These are phyloP conservation scores for Sebastes cheni DNA, from an alignment of 2,797 vertebrate genomes.

Conservation along the genomic window DNA sequence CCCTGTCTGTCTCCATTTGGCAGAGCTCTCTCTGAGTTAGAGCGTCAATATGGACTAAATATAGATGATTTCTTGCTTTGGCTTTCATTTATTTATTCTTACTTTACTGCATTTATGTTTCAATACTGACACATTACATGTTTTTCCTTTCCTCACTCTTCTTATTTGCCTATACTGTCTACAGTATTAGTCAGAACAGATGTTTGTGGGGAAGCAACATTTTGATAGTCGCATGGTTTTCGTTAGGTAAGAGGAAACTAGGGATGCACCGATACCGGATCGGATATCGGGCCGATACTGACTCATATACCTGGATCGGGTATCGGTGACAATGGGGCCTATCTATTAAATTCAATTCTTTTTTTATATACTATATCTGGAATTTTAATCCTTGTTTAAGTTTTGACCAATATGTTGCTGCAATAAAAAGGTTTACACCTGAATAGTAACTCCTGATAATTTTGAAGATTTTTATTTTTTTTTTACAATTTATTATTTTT, in stretches of 20 bases:
- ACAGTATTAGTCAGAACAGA: background rate
- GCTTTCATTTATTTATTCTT: background rate
- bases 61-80: background rate
- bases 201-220: background rate
- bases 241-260: background rate
- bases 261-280: background rate
- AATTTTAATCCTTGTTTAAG: background rate
- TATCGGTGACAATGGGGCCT: background rate
- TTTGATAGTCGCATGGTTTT: background rate
- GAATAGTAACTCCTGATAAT: background rate
- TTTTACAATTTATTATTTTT: background rate
- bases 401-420: background rate
- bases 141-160: background rate
- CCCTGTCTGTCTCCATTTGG: constrained; percentile 18
- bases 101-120: background rate
- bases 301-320: background rate
- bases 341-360: background rate
- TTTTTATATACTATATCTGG: background rate
- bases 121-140: background rate
- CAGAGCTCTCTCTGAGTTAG: background rate
- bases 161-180: background rate
- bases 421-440: background rate
- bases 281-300: background rate
- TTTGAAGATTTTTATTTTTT: background rate
- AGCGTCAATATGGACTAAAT: constrained; percentile 3